A percentile compares a stretch with the other conserved stretches of the same genome.
phyloP scores from a whole-genome alignment of 2,113 vertebrate genomes.

The Kryptolebias marmoratus region DNA sequence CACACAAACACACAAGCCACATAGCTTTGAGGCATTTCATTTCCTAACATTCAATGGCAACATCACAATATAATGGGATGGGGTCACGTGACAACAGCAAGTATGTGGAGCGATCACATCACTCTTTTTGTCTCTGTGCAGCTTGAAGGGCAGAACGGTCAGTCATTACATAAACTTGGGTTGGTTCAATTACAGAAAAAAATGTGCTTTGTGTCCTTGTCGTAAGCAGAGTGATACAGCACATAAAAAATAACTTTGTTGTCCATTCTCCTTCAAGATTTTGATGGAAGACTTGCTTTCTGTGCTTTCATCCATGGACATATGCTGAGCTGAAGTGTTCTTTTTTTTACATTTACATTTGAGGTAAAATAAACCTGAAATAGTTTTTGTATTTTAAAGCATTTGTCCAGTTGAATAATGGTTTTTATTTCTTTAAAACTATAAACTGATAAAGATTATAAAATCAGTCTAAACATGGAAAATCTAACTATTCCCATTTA shows the following conservation, averaged over 20 bases:
- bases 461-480: too few species aligned
- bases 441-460: too few species aligned
- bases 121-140: slow-evolving; percentile 51
- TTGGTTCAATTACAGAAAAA: slow-evolving; percentile 70
- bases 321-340: neutral
- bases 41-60: slow-evolving; percentile 75
- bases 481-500: too few species aligned
- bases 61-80: slow-evolving; percentile 76
- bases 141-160: slow-evolving; percentile 74
- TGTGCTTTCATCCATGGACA: slow-evolving; percentile 7
- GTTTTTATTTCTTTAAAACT: too few species aligned
- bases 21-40: slow-evolving; percentile 67
- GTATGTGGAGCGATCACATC: slow-evolving; percentile 68
- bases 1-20: slow-evolving; percentile 1
- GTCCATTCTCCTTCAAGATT: slow-evolving; percentile 26
- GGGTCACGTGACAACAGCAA: slow-evolving; percentile 71
- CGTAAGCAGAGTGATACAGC: slow-evolving; percentile 46
- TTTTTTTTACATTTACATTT: neutral
- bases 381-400: neutral
- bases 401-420: neutral
- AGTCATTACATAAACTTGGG: slow-evolving; percentile 69
- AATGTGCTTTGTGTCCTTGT: slow-evolving; percentile 66
- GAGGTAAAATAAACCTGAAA: neutral
- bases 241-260: slow-evolving; percentile 38
- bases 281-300: slow-evolving; percentile 35